phyloP scores from a whole-genome alignment of 2,113 vertebrate species.

The Chloebia gouldiae region DNA sequence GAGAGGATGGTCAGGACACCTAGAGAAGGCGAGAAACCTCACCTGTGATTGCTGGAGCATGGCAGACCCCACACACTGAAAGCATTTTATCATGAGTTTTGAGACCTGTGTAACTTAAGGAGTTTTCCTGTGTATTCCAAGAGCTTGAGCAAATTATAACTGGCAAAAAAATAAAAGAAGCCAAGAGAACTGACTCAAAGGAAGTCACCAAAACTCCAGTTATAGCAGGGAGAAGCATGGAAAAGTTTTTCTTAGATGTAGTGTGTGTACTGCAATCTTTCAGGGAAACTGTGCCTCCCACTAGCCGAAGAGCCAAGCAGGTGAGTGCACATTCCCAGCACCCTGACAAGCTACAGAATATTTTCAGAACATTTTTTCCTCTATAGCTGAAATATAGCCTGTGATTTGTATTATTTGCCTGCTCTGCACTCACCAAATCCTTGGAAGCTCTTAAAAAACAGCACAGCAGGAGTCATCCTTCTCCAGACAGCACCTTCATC shows the following conservation, averaged over 20 bases:
- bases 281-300: neutral
- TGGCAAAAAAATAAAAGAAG: neutral
- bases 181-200: neutral
- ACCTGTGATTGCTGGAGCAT: neutral
- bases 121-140: neutral
- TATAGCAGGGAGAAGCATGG: neutral
- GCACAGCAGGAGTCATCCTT: neutral
- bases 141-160: neutral
- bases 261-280: neutral
- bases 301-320: neutral
- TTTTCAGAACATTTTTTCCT: neutral
- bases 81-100: rapidly evolving
- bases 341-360: neutral
- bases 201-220: neutral
- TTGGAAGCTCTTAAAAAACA: neutral
- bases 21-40: neutral
- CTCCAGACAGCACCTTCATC: neutral
- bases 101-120: neutral
- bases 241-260: neutral
- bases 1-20: neutral
- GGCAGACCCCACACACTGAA: neutral
- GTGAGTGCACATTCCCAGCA: neutral
- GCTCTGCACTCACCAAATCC: neutral
- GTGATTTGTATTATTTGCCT: neutral
- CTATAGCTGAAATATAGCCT: neutral